A percentile compares a stretch with the other conserved stretches of the same genome.
Conservation (phyloP, 1,140 invertebrate species). For the Lasaia peninsularis region DNA sequence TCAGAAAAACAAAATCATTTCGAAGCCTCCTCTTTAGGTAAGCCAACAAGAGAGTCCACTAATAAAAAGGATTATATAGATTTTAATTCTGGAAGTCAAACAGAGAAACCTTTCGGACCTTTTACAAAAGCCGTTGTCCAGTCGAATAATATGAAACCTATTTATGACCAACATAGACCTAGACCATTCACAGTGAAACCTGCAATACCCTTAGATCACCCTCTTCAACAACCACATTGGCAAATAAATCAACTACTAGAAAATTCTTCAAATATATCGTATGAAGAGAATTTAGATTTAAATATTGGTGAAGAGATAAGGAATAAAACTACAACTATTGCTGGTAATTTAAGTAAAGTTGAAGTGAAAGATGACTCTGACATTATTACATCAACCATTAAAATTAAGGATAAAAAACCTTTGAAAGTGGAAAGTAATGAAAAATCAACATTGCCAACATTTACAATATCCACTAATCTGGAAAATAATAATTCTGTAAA, state of each 20-base stretch:
- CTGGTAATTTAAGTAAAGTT: slow-evolving; percentile 1
- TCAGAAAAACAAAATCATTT: slow-evolving; percentile 6
- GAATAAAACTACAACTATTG: slow-evolving; percentile 16
- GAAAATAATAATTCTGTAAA: slow-evolving; percentile 46
- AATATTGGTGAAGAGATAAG: slow-evolving; percentile 68
- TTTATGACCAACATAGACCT: slow-evolving; percentile 51
- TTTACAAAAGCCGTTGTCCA: slow-evolving; percentile 49
- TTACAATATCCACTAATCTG: slow-evolving; percentile 42
- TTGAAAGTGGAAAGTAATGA: slow-evolving; percentile 56
- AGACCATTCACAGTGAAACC: slow-evolving; percentile 68
- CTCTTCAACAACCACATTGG: slow-evolving; percentile 69
- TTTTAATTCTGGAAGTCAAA: slow-evolving; percentile 65
- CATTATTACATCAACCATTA: slow-evolving; percentile 71
- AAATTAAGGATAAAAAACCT: slow-evolving; percentile 67
- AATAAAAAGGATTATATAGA: slow-evolving; percentile 16
- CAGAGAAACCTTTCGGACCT: slow-evolving; percentile 69
- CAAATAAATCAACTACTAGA: slow-evolving; percentile 68
- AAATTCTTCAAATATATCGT: slow-evolving; percentile 59
- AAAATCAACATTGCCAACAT: slow-evolving; percentile 49
- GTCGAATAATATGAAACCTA: slow-evolving; percentile 56
- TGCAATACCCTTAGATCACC: slow-evolving; percentile 53
- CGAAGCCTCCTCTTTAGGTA: neutral
- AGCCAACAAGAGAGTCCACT: neutral
- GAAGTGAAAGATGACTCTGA: slow-evolving; percentile 50
- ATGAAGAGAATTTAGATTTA: slow-evolving; percentile 62